phyloP scores from a whole-genome alignment of 2,113 vertebrate species.

The Cnemophilus loriae region DNA sequence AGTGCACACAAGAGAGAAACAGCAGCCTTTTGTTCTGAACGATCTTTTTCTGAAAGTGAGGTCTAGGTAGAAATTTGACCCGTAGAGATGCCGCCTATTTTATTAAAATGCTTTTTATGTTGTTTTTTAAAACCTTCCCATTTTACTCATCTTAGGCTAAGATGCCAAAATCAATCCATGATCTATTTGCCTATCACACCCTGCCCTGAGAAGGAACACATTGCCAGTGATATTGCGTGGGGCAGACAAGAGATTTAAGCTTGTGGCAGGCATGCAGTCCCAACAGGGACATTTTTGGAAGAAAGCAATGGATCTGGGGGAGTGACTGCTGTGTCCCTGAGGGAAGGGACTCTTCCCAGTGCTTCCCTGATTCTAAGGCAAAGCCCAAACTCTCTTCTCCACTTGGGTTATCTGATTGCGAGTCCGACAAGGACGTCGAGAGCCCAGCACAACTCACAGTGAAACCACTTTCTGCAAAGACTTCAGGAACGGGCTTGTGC shows the following conservation, averaged over 20 bases:
- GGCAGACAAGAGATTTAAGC: neutral
- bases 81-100: neutral
- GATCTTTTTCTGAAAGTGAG: neutral
- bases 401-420: neutral
- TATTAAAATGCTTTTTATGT: neutral
- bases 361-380: neutral
- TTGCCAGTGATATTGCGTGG: neutral
- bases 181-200: neutral
- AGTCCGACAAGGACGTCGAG: fast-evolving
- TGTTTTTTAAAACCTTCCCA: neutral
- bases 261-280: neutral
- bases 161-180: neutral
- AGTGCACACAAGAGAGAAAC: neutral
- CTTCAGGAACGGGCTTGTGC: neutral
- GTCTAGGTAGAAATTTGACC: neutral
- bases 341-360: neutral
- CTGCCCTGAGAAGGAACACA: neutral
- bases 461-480: neutral
- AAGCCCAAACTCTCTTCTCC: neutral
- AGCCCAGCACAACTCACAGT: neutral
- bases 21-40: neutral
- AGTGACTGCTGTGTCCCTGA: neutral
- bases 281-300: neutral
- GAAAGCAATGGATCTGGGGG: fast-evolving
- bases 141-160: neutral